A percentile compares a stretch with the other conserved stretches of the same genome.
These are phyloP conservation scores for Papilio aristodemus DNA, from an alignment of 1,140 invertebrate species.

Conservation along the genomic window DNA sequence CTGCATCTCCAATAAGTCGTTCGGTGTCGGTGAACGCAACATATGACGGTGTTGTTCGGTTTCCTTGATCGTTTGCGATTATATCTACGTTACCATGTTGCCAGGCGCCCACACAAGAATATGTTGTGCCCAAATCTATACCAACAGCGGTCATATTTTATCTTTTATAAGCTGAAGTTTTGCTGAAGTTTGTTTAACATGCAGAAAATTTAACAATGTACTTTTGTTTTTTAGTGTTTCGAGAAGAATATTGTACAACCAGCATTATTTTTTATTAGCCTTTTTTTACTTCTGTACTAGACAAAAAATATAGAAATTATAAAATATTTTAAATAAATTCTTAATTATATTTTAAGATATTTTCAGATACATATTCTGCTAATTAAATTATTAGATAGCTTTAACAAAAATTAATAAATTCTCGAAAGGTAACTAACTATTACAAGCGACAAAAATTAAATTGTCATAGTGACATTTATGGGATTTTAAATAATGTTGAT, in stretches of 20 bases:
- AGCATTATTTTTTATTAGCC: background rate
- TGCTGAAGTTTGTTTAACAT: background rate
- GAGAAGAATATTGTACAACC: background rate
- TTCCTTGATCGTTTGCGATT: conserved; percentile 96
- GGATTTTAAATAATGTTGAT: too few relatives aligned
- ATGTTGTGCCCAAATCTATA: conserved; percentile 91
- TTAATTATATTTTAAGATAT: background rate
- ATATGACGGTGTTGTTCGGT: conserved; percentile 94
- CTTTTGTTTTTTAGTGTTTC: background rate
- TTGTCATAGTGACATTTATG: too few relatives aligned
- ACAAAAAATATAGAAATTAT: background rate
- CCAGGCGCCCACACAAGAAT: conserved; percentile 91
- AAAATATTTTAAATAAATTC: background rate
- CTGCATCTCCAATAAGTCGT: conserved; percentile 86
- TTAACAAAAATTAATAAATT: too few relatives aligned
- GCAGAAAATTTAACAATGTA: conserved; percentile 6
- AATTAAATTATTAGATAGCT: background rate
- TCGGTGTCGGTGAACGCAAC: conserved; percentile 93
- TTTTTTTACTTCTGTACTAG: background rate
- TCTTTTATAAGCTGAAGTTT: conserved; percentile 31
- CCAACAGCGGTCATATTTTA: conserved; percentile 83
- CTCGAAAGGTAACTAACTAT: too few relatives aligned
- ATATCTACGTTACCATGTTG: conserved; percentile 95
- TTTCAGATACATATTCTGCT: background rate
- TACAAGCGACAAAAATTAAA: too few relatives aligned